Conservation (phyloP, 2,113 vertebrate species). For the Ctenomys sociabilis region DNA sequence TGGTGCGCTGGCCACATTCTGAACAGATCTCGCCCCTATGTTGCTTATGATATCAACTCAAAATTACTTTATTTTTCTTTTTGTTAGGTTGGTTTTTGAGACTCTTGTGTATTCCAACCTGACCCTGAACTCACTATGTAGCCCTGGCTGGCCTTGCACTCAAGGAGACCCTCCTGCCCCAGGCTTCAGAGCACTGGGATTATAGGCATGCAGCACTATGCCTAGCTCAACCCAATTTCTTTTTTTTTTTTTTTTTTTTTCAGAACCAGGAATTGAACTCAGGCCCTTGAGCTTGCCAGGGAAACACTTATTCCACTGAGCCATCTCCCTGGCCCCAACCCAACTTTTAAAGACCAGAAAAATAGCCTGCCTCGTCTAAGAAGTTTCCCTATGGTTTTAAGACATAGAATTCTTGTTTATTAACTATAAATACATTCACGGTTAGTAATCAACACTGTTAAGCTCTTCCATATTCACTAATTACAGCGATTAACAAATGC, state of each 20-base stretch:
- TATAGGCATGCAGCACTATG: not conserved
- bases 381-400: conserved; percentile 44
- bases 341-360: conserved; percentile 44
- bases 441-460: conserved; percentile 3
- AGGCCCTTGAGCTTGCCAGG: no score
- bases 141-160: not conserved
- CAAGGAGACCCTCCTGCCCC: not conserved
- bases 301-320: no score
- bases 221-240: not conserved
- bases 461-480: conserved; percentile 11
- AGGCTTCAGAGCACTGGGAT: not conserved
- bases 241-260: no score
- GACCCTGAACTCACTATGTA: not conserved
- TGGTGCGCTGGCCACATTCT: not conserved
- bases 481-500: conserved; percentile 35
- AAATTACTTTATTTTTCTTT: not conserved
- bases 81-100: not conserved
- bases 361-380: conserved; percentile 14
- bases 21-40: not conserved
- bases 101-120: not conserved
- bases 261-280: no score
- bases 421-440: conserved; percentile 31
- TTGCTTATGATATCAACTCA: conserved; percentile 18
- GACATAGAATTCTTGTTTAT: conserved; percentile 26
- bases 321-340: not conserved